Evolutionary conservation across 1,140 invertebrate species (phyloP).

Genomic region (Drosophila pandora): DNA sequence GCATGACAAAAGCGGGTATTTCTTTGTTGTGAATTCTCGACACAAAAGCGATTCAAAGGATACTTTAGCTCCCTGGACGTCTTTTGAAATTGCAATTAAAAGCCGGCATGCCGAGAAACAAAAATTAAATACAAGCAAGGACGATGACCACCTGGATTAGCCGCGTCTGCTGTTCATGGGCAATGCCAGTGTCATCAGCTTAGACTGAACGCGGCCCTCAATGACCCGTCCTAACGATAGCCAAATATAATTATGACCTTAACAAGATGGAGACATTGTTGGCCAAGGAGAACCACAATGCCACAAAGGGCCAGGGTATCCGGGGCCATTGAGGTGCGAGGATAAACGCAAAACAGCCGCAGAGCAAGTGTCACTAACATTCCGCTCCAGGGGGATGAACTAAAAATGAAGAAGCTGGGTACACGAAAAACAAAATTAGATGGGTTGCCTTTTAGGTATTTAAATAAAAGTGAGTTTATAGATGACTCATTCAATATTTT

Average conservation of each 20-base stretch:
- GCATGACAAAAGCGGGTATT: neutral
- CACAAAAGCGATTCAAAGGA: constrained; percentile 37
- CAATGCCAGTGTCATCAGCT: constrained; percentile 17
- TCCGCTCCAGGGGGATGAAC: constrained; percentile 39
- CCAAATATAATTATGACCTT: constrained; percentile 78
- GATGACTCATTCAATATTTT: too few species aligned
- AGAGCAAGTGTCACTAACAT: constrained; percentile 62
- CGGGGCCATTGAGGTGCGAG: constrained; percentile 6
- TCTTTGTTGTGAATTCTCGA: constrained; percentile 29
- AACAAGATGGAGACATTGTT: constrained; percentile 75
- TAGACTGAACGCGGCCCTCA: constrained; percentile 26
- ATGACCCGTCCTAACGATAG: constrained; percentile 61
- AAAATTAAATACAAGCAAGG: constrained; percentile 65
- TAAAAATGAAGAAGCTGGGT: constrained; percentile 15
- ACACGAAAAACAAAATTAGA: constrained; percentile 6
- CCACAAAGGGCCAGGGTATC: constrained; percentile 1
- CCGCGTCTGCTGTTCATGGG: constrained; percentile 36
- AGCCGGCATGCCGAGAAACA: constrained; percentile 23
- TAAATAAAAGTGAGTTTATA: too few species aligned
- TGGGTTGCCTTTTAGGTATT: too few species aligned
- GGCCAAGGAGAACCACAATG: constrained; percentile 48
- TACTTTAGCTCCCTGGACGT: constrained; percentile 13
- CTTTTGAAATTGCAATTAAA: constrained; percentile 36
- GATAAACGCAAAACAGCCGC: constrained; percentile 50
- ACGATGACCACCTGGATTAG: constrained; percentile 75